Evolutionary conservation across 2,797 vertebrate genomes (phyloP).

Genomic region (Catostomus latipinnis): DNA sequence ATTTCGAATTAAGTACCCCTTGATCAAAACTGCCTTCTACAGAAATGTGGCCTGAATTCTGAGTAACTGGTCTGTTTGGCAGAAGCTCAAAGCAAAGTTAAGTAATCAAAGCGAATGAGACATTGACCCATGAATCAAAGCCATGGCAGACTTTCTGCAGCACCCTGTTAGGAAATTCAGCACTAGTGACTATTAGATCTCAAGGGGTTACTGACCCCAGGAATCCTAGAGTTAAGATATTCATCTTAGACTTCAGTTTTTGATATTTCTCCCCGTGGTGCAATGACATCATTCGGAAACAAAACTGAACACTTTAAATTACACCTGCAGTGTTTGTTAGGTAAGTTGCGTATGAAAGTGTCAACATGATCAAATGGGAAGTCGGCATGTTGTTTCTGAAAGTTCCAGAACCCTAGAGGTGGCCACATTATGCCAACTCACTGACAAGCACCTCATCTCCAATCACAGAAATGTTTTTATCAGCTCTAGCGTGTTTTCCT

Average conservation of each 20-base stretch:
- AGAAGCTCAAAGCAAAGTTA: slow-evolving; percentile 71
- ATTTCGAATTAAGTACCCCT: slow-evolving; percentile 51
- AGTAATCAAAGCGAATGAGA: slow-evolving; percentile 60
- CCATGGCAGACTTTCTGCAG: slow-evolving; percentile 61
- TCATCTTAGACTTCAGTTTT: slow-evolving; percentile 44
- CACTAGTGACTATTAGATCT: slow-evolving; percentile 63
- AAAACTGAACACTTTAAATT: slow-evolving; percentile 8
- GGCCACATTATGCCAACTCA: too few relatives aligned
- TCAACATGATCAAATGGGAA: neutral
- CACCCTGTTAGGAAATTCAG: slow-evolving; percentile 63
- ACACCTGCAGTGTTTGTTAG: neutral
- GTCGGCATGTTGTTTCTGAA: too few relatives aligned
- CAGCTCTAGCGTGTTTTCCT: too few relatives aligned
- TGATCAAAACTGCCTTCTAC: slow-evolving; percentile 40
- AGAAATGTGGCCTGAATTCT: slow-evolving; percentile 44
- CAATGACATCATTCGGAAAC: neutral
- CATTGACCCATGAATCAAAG: slow-evolving; percentile 67
- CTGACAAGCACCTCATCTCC: too few relatives aligned
- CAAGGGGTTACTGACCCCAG: slow-evolving; percentile 32
- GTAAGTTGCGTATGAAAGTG: neutral
- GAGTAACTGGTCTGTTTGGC: slow-evolving; percentile 67
- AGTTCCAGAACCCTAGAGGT: too few relatives aligned
- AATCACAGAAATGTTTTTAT: too few relatives aligned
- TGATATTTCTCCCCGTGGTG: slow-evolving; percentile 4
- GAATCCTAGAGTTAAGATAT: slow-evolving; percentile 49